A percentile compares a stretch with the other conserved stretches of the same genome.
Evolutionary conservation across 2,797 vertebrate species (phyloP).

Genomic region (Manis crassicaudata): DNA sequence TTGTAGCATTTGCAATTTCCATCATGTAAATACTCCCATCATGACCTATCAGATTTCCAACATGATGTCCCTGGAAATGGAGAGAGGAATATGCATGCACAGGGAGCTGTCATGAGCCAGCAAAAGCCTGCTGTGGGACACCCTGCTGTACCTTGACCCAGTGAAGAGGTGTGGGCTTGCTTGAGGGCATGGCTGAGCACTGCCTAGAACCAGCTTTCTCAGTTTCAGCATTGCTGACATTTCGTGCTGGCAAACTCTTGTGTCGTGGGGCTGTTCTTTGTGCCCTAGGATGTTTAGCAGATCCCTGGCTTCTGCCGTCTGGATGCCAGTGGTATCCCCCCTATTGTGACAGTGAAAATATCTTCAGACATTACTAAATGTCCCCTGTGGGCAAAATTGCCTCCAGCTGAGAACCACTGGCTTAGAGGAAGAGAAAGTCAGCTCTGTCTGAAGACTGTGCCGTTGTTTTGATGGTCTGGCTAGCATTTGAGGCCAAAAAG

Average conservation of each 20-base stretch:
- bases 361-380: not conserved
- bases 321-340: not conserved
- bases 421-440: not conserved
- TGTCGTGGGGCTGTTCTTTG: not conserved
- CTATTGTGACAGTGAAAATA: not conserved
- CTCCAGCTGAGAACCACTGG: not conserved
- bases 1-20: not conserved
- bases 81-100: too few species aligned
- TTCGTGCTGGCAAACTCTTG: not conserved
- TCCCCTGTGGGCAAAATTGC: not conserved
- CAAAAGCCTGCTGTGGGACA: accelerated
- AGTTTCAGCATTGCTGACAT: not conserved
- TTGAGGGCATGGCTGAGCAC: not conserved
- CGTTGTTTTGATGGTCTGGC: constrained; percentile 9
- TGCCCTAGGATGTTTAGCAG: not conserved
- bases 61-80: not conserved
- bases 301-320: not conserved
- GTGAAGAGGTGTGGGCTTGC: not conserved
- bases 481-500: not conserved
- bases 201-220: not conserved
- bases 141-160: not conserved
- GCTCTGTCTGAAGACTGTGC: not conserved
- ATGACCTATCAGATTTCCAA: not conserved
- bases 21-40: not conserved
- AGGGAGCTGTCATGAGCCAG: accelerated